These are phyloP conservation scores for Synchiropus splendidus DNA, from an alignment of 2,113 vertebrate genomes.

Conservation along the genomic window DNA sequence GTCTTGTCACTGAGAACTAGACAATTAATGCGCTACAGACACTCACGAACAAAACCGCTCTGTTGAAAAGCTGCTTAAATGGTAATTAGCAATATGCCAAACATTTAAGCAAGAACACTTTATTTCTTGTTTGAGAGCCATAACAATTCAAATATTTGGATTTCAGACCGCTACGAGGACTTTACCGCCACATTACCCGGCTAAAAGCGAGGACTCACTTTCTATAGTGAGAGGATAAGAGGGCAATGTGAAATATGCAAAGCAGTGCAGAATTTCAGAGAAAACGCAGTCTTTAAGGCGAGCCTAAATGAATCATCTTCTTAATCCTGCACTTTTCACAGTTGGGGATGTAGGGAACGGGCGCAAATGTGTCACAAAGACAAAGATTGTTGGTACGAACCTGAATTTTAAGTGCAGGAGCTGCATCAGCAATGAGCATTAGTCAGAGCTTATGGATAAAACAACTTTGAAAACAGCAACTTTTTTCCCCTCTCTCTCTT, in stretches of 20 bases:
- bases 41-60: too few species aligned
- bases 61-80: too few species aligned
- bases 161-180: too few species aligned
- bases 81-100: too few species aligned
- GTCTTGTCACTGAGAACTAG: too few species aligned
- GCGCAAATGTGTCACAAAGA: constrained; percentile 4
- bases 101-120: too few species aligned
- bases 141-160: too few species aligned
- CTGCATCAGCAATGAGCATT: constrained; percentile 1
- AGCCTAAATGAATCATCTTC: neutral
- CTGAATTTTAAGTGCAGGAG: neutral
- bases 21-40: too few species aligned
- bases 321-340: constrained; percentile 1
- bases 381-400: neutral
- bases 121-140: too few species aligned
- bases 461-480: neutral
- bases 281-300: neutral
- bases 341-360: neutral
- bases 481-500: too few species aligned
- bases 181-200: too few species aligned
- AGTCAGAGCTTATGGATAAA: constrained; percentile 4
- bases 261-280: neutral
- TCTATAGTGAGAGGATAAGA: neutral
- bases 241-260: neutral
- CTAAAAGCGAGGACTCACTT: neutral